These are phyloP conservation scores for Ophioninae sp. DNA, from an alignment of 2,888 invertebrate species.

Conservation along the genomic window DNA sequence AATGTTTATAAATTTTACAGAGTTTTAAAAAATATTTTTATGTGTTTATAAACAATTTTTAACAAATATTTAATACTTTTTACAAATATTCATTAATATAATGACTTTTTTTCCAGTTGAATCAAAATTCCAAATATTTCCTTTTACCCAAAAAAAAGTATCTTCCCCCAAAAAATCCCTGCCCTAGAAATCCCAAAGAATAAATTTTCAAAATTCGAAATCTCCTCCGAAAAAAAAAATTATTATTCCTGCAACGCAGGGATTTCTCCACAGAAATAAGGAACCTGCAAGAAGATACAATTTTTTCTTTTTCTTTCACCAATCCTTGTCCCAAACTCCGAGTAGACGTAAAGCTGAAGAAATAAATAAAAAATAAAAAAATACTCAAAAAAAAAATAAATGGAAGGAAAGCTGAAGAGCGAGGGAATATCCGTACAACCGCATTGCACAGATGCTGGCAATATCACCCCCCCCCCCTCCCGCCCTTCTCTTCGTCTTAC, in stretches of 20 bases:
- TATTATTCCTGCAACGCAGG: background rate
- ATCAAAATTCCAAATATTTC: too few species aligned
- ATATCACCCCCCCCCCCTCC: conserved; percentile 76
- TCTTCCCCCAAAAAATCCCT: too few species aligned
- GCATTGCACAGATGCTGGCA: conserved; percentile 76
- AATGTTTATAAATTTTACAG: too few species aligned
- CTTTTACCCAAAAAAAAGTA: too few species aligned
- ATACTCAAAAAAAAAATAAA: conserved; percentile 39
- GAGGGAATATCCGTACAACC: conserved; percentile 48
- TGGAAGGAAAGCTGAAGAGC: conserved; percentile 13
- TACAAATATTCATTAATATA: too few species aligned
- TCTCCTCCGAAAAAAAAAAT: too few species aligned
- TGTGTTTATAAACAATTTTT: too few species aligned
- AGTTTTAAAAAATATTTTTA: too few species aligned
- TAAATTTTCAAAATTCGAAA: too few species aligned
- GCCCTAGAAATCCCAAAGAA: too few species aligned
- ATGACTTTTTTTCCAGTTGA: too few species aligned
- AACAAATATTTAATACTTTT: too few species aligned
- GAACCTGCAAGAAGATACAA: conserved; percentile 42
- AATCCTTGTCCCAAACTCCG: conserved; percentile 5
- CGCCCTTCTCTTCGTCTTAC: background rate
- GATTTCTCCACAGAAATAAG: conserved; percentile 24
- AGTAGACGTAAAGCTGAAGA: conserved; percentile 17
- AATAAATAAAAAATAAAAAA: conserved; percentile 38
- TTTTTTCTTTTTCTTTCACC: conserved; percentile 47